Evolutionary conservation across 2,888 invertebrate species (phyloP).

Genomic region (Drosophila koepferae): DNA sequence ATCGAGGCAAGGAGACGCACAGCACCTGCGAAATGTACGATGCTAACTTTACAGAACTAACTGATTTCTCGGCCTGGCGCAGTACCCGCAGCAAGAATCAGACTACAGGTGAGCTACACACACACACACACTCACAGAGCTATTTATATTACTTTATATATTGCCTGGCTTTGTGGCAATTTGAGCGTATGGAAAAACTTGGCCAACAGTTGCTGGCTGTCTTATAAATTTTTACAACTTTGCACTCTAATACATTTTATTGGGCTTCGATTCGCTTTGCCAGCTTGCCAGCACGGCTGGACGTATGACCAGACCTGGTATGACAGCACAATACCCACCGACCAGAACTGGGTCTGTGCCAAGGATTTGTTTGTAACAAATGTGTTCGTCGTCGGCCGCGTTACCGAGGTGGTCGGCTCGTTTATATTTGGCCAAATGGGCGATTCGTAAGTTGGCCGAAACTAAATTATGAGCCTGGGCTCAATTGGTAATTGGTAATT

Average conservation of each 20-base stretch:
- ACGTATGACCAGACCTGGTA: slow-evolving; percentile 87
- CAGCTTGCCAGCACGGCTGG: slow-evolving; percentile 87
- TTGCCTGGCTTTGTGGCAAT: slow-evolving; percentile 37
- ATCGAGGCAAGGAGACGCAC: slow-evolving; percentile 82
- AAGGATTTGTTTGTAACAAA: slow-evolving; percentile 86
- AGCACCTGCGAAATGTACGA: slow-evolving; percentile 86
- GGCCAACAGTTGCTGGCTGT: slow-evolving; percentile 49
- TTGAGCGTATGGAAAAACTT: slow-evolving; percentile 37
- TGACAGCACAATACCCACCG: slow-evolving; percentile 85
- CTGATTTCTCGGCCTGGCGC: slow-evolving; percentile 76
- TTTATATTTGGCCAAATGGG: slow-evolving; percentile 87
- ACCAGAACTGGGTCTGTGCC: slow-evolving; percentile 87
- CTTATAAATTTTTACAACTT: slow-evolving; percentile 81
- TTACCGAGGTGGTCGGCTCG: slow-evolving; percentile 87
- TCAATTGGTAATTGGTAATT: slow-evolving; percentile 53
- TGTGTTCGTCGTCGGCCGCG: slow-evolving; percentile 86
- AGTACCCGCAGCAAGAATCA: slow-evolving; percentile 58
- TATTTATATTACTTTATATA: slow-evolving; percentile 1
- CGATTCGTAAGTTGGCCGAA: slow-evolving; percentile 86
- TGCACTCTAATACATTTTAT: slow-evolving; percentile 82
- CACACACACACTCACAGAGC: neutral
- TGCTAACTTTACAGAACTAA: slow-evolving; percentile 80
- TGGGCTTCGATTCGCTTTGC: slow-evolving; percentile 41
- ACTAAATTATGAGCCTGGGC: slow-evolving; percentile 38
- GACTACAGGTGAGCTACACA: slow-evolving; percentile 69